These are phyloP conservation scores for Masticophis lateralis DNA, from an alignment of 2,797 vertebrate species.

Conservation along the genomic window DNA sequence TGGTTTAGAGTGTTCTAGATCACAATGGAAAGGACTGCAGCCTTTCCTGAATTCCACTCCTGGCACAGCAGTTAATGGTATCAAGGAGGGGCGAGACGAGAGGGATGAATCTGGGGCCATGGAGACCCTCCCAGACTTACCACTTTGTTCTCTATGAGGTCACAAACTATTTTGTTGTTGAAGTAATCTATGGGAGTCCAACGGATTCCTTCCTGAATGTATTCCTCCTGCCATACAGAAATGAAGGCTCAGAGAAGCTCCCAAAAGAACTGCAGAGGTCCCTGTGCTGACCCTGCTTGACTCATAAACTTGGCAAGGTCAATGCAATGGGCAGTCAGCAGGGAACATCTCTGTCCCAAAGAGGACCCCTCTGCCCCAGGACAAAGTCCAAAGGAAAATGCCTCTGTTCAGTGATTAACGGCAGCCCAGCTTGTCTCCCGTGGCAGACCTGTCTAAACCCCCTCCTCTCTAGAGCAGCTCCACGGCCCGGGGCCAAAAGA, in stretches of 20 bases:
- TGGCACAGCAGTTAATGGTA: not conserved
- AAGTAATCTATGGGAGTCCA: constrained; percentile 97
- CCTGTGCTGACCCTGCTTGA: not conserved
- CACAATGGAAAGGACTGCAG: not conserved
- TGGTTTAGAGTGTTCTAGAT: not conserved
- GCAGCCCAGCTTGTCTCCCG: not conserved
- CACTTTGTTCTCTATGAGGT: constrained; percentile 97
- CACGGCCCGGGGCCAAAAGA: not conserved
- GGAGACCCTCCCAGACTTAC: constrained; percentile 70
- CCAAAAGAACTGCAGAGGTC: not conserved
- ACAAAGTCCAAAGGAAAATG: not conserved
- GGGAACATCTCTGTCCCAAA: not conserved
- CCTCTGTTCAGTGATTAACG: not conserved
- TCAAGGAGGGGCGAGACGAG: too few species aligned
- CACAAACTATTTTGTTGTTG: constrained; percentile 98
- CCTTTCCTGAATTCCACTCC: not conserved
- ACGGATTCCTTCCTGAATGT: constrained; percentile 94
- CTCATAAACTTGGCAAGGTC: not conserved
- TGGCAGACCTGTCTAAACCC: not conserved
- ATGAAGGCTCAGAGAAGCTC: constrained; percentile 21
- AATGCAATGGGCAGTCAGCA: not conserved
- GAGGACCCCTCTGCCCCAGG: not conserved
- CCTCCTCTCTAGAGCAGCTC: not conserved
- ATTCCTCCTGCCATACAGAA: constrained; percentile 83
- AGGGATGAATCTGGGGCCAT: not conserved